Evolutionary conservation across 2,888 invertebrate species (phyloP).

Genomic region (Deilephila porcellus): DNA sequence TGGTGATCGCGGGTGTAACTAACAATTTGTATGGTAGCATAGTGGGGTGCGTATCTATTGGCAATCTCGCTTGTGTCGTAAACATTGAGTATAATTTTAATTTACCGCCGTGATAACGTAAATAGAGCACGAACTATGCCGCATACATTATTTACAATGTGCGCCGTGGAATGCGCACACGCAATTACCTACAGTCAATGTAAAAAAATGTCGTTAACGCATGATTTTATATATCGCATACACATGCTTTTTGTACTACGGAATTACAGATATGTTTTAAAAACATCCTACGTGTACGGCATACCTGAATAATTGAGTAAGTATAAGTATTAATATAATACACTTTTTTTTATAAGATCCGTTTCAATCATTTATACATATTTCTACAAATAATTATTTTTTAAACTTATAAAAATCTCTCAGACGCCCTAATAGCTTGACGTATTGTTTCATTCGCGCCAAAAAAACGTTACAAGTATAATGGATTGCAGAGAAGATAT

Average conservation of each 20-base stretch:
- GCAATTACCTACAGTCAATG: conserved; percentile 66
- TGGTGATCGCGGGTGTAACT: conserved; percentile 33
- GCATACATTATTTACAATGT: conserved; percentile 70
- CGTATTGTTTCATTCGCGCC: neutral
- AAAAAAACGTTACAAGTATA: neutral
- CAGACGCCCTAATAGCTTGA: neutral
- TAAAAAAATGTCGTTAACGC: conserved; percentile 75
- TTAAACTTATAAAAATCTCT: neutral
- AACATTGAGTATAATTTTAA: conserved; percentile 68
- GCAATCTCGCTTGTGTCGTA: conserved; percentile 59
- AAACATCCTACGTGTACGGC: neutral
- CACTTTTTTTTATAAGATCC: neutral
- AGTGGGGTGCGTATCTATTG: conserved; percentile 46
- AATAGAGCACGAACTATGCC: conserved; percentile 79
- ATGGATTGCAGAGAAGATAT: too few species aligned
- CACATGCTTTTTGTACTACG: conserved; percentile 19
- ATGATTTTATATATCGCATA: conserved; percentile 10
- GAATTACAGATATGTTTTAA: conserved; percentile 18
- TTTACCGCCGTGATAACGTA: conserved; percentile 76
- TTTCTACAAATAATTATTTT: neutral
- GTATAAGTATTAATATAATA: neutral
- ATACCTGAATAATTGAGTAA: conserved; percentile 1
- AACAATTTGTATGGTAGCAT: conserved; percentile 28
- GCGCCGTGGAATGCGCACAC: conserved; percentile 68
- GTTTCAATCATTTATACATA: too few species aligned